Percentiles rank a stretch among this genome's conserved stretches.
Conservation (phyloP, 2,888 invertebrate species). For the Apamea sordens region DNA sequence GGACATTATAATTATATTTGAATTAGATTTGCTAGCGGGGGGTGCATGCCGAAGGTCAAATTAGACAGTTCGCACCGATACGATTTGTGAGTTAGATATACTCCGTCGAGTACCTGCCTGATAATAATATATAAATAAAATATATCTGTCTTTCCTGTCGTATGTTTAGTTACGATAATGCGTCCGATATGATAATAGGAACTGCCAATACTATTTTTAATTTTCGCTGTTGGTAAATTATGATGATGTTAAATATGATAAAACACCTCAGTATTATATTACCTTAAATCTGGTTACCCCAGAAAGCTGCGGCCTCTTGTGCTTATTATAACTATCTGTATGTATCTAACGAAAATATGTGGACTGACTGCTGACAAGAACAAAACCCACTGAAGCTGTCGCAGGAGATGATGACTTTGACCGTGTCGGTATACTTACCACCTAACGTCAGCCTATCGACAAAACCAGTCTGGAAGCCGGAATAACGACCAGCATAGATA, state of each 20-base stretch:
- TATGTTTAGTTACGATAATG: constrained; percentile 54
- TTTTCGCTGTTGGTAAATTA: constrained; percentile 27
- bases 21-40: constrained; percentile 50
- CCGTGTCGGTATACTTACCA: too few relatives aligned
- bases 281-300: too few relatives aligned
- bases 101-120: neutral
- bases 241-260: constrained; percentile 6
- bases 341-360: too few relatives aligned
- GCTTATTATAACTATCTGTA: too few relatives aligned
- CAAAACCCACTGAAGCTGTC: too few relatives aligned
- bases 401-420: too few relatives aligned
- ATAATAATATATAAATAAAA: constrained; percentile 15
- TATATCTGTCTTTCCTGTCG: constrained; percentile 24
- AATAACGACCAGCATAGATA: too few relatives aligned
- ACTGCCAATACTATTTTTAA: constrained; percentile 13
- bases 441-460: too few relatives aligned
- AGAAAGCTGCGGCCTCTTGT: too few relatives aligned
- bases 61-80: constrained; percentile 5
- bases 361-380: too few relatives aligned
- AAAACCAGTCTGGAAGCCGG: too few relatives aligned
- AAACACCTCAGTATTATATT: neutral
- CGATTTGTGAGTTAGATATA: constrained; percentile 27
- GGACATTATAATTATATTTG: constrained; percentile 37
- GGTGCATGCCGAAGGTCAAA: constrained; percentile 49
- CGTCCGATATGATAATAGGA: constrained; percentile 49